Evolutionary conservation across 2,888 invertebrate species (phyloP), one percentile per base, ranked within the genome.

Genomic region (Macaria notata): DNA sequence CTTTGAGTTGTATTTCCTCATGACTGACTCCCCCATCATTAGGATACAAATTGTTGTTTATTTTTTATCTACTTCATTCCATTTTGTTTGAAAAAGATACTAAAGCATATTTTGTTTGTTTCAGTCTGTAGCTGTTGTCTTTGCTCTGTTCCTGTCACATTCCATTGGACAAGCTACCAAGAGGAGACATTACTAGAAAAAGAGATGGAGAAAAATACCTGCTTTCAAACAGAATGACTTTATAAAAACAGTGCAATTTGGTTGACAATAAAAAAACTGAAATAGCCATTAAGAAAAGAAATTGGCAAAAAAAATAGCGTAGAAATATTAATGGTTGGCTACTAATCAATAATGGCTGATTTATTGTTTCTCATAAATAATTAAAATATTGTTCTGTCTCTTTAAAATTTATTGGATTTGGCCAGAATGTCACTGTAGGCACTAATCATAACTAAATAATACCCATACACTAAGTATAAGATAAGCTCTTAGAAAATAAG

Each of bases 41-140:
- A 19, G 19, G 19, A 19, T 19, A 19, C 19, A 19, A 41, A 5
- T 41, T 41, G 9, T 4, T 8, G 41, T 1, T 41, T 41, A 8
- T n/a, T 41, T 3, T n/a, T 41, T 4, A n/a, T n/a, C 4, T 41
- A 41, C 9, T 41, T 8, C 4, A 41, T 41, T n/a, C 9, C 5
- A 4, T n/a, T 41, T 41, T n/a, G 5, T 8, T 4, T 41, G n/a
- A 41, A 3, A 19, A 19, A 19, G 19, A 19, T 19, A 19, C 19
- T 19, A 19, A 19, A 19, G 19, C 1, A 19, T 19, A 19, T 19
- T 36, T 38, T 8, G 8, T 62, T 56, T 46, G 49, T 74, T 73
- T 30, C 73, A 77, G 75, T 7, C 70, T 46, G 60, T 73, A 9
- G 73, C 75, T 0, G 61, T 72, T 51, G 45, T 74, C 3, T 67